Conservation (phyloP, 2,113 vertebrate species). For the Lontra canadensis region DNA sequence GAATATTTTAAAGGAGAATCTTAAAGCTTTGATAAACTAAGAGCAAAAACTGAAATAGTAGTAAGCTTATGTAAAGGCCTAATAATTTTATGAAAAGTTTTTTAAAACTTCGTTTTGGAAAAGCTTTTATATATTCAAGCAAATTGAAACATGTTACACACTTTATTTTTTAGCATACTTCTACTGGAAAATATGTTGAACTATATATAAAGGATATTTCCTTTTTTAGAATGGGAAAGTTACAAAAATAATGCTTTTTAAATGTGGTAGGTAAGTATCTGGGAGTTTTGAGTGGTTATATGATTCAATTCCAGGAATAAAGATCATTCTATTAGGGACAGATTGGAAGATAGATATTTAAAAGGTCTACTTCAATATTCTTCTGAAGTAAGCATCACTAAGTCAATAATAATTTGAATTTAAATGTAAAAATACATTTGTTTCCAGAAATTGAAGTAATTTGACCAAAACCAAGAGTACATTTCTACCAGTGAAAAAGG, state of each 20-base stretch:
- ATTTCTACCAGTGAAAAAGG: background rate
- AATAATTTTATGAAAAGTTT: background rate
- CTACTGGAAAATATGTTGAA: constrained; percentile 13
- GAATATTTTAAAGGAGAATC: background rate
- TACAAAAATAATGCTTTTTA: constrained; percentile 1
- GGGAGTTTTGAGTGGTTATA: background rate
- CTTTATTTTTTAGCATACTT: background rate
- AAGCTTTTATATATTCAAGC: constrained; percentile 20
- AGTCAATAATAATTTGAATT: constrained; percentile 46
- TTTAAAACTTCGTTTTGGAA: background rate
- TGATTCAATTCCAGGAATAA: constrained; percentile 23
- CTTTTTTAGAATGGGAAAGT: background rate
- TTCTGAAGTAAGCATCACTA: background rate
- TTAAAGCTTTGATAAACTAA: background rate
- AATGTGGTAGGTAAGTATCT: background rate
- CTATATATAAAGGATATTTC: background rate
- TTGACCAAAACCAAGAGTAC: background rate
- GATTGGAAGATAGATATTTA: constrained; percentile 15
- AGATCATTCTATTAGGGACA: background rate
- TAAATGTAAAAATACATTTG: constrained; percentile 34
- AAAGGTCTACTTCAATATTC: constrained; percentile 13
- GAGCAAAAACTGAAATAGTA: background rate
- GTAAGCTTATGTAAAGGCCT: background rate
- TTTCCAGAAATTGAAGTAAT: constrained; percentile 43
- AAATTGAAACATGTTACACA: background rate